phyloP scores from a whole-genome alignment of 2,113 vertebrate species.

The Aptenodytes patagonicus region DNA sequence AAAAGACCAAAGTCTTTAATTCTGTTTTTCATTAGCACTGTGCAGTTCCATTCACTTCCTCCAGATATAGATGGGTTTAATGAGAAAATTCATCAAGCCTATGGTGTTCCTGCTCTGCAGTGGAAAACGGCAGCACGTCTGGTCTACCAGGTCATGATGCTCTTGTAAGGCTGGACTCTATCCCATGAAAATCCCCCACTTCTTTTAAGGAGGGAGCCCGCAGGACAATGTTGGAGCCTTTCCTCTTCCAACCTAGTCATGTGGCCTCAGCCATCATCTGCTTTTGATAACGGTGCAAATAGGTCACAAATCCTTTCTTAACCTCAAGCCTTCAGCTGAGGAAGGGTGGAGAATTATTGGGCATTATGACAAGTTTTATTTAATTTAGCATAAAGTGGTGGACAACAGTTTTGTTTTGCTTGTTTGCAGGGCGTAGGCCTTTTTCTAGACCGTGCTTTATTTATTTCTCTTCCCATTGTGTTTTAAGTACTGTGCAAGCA shows the following conservation, averaged over 20 bases:
- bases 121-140: neutral
- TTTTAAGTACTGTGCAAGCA: slow-evolving; percentile 52
- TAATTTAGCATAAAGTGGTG: slow-evolving; percentile 28
- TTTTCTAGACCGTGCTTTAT: slow-evolving; percentile 43
- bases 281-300: neutral
- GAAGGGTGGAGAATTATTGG: slow-evolving; percentile 2
- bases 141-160: neutral
- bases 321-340: slow-evolving; percentile 33
- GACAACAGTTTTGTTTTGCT: slow-evolving; percentile 57
- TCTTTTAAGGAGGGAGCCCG: neutral
- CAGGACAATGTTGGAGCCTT: neutral
- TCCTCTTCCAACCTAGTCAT: neutral
- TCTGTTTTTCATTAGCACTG: neutral
- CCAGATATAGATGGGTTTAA: neutral
- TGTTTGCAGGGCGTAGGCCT: slow-evolving; percentile 31
- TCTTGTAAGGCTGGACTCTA: neutral
- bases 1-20: neutral
- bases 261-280: neutral
- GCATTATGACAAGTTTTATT: slow-evolving; percentile 18
- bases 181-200: neutral
- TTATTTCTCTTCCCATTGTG: slow-evolving; percentile 54
- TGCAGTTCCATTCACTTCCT: neutral
- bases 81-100: neutral
- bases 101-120: neutral
- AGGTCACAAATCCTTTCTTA: neutral